Base-by-base conservation (phyloP, 2,888 invertebrate genomes). In the Drosophila limbata region DNA sequence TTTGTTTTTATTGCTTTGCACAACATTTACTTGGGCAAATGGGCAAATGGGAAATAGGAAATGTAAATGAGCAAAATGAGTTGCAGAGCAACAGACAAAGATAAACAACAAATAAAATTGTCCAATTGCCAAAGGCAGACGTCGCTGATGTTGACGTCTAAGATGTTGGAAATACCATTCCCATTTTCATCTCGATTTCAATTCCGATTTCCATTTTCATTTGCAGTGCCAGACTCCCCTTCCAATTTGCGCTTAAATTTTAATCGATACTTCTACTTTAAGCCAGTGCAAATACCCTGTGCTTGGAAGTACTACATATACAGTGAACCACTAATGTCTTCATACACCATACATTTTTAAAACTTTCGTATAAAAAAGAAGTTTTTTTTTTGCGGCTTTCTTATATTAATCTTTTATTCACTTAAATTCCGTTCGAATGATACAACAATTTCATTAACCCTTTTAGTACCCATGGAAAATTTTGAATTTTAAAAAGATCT, bases 11-110 rank as follows among this genome's bases (percentile, higher is more conserved):
- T 68, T 70, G 79, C 77, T 64, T 69, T 66, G 76, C 79, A 79
- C 70, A 81, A 79, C 81, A 79, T 80, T 80, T 80, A 57, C 57
- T 65, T 44, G 72, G 59, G 37, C 28, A 15, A 74, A 71, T 33
- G 56, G 40, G n/a, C 19, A 47, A 64, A 66, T 71, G 55, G 66
- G 47, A 63, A 76, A 79, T 71, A 59, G 80, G 80, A 69, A 79
- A 79, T 79, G 79, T 78, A 78, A 81, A 80, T 80, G 79, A 71
- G 74, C 71, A 71, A 81, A 80, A 81, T 81, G 79, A 79, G 79
- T 78, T 76, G 69, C 65, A 51, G 39, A 77, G 75, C 64, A 69
- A 48, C 69, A 68, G 74, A 68, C 70, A 55, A 74, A 81, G 71
- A 80, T 80, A 80, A 80, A 80, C 70, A 77, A 69, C 25, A 77